Base-by-base conservation (phyloP, 2,888 invertebrate genomes). In the Agonopterix heracliana region DNA sequence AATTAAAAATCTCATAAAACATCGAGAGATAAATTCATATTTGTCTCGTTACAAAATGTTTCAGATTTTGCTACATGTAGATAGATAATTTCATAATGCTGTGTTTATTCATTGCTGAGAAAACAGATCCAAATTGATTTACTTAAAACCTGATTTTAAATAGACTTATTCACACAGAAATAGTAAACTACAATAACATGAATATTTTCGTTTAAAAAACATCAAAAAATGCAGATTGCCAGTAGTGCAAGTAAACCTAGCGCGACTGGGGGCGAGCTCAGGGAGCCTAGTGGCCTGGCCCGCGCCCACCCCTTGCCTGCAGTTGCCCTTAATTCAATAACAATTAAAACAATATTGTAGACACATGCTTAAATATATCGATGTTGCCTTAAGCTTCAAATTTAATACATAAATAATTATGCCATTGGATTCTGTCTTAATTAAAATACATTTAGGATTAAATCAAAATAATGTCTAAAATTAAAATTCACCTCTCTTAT, bases 71-170 rank as follows among this genome's bases (percentile, higher is more conserved):
- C 70, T 74, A 57, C 55, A 64, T 66, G 64, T 73, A 65, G 66
- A 66, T 68, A 71, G 72, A 77, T 78, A 79, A 86, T 82, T 86
- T 83, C 80, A 83, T 86, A 81, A 83, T 82, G 81, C 80, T 67
- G 78, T 63, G 70, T 72, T 74, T 65, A 68, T 74, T 71, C 57
- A 71, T 68, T 68, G 74, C 81, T 75, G 81, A 82, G 79, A 87
- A 87, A 86, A 86, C 80, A 71, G 74, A 71, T 86, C 81, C 77
- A 87, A 87, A 87, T 86, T 85, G 86, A 87, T 86, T 86, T 81
- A 77, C 66, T 73, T 78, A 80, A 74, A 79, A 84, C 85, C 77
- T 85, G 87, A 87, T 87, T 87, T 81, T 80, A 81, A 79, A 81
- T 81, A 82, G 63, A 80, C 78, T 80, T 85, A 80, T 78, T 72